Evolutionary conservation across 2,113 vertebrate genomes (phyloP).

Genomic region (Phasianus colchicus): DNA sequence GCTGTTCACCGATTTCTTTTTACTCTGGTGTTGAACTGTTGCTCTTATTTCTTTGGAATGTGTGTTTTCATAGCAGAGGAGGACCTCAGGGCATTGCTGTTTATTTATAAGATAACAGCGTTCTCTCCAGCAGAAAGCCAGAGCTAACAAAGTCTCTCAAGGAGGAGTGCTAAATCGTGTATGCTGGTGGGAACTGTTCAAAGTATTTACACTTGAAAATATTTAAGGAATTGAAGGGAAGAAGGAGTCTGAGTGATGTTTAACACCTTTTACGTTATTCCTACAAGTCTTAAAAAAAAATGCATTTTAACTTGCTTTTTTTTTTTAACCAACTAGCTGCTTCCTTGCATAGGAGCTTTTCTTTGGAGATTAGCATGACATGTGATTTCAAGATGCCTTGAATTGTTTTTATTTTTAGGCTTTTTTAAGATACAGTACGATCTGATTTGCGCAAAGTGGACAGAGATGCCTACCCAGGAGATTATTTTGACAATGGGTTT

Average conservation of each 20-base stretch:
- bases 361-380: neutral
- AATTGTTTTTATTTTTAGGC: constrained; percentile 34
- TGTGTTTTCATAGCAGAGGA: constrained; percentile 39
- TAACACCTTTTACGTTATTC: constrained; percentile 7
- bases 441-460: constrained; percentile 42
- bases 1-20: neutral
- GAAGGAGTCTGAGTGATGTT: neutral
- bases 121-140: constrained; percentile 33
- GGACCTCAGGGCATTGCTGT: constrained; percentile 48
- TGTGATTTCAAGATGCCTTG: constrained; percentile 16
- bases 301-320: neutral
- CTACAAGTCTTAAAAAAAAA: neutral
- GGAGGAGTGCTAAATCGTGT: neutral
- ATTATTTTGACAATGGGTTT: constrained; percentile 53
- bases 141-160: constrained; percentile 10
- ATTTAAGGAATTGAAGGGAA: neutral
- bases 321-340: neutral
- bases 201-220: constrained; percentile 46
- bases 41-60: constrained; percentile 40
- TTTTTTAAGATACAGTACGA: neutral
- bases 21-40: constrained; percentile 15
- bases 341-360: neutral
- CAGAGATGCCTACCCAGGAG: neutral
- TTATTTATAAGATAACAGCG: constrained; percentile 60
- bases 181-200: constrained; percentile 49